Evolutionary conservation across 2,888 invertebrate species (phyloP), one percentile per base, ranked within the genome.

Genomic region (Polietes domitor): DNA sequence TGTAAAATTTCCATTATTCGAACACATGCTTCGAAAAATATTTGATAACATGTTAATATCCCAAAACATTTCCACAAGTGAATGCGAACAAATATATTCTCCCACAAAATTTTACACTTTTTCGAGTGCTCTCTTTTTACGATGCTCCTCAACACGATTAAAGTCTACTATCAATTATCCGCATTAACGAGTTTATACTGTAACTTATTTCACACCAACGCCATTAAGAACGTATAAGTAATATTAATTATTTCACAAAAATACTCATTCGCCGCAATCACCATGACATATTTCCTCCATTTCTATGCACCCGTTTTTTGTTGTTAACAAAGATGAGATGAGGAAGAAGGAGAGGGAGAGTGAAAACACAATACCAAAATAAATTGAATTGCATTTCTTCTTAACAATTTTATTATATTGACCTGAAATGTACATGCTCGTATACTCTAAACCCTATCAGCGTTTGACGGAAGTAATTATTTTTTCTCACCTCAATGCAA

Each of bases 381-480:
- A 32, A 50, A 71, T 72, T 50, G 12, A 79, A 68, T 68, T 65
- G 10, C 17, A 58, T 61, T 70, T 12, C n/a, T 32, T 58, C 12
- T 9, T 1, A 61, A 21, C 24, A 24, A 1, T n/a, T 61, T 72
- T 32, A 63, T 65, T 50, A n/a, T 47, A 71, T 77, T 80, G 21
- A 83, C 71, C 32, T 53, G 47, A 47, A 70, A 77, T 73, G 65
- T 58, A 17, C 70, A 70, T 1, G 15, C 26, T 6, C 55, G 17
- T 21, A n/a, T 26, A 15, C 58, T n/a, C 47, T 41, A 6, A 12
- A 68, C 26, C 43, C 41, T 68, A 43, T 50, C 72, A 50, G 12
- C 41, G 53, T 47, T 68, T 71, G 26, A 17, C 81, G 76, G 76
- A 84, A 84, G 24, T 79, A 84, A 84, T 84, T 84, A 84, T 79